Evolutionary conservation across 92 coral and sea anemone species (phyloP).

Genomic region (Paragorgia papillata): DNA sequence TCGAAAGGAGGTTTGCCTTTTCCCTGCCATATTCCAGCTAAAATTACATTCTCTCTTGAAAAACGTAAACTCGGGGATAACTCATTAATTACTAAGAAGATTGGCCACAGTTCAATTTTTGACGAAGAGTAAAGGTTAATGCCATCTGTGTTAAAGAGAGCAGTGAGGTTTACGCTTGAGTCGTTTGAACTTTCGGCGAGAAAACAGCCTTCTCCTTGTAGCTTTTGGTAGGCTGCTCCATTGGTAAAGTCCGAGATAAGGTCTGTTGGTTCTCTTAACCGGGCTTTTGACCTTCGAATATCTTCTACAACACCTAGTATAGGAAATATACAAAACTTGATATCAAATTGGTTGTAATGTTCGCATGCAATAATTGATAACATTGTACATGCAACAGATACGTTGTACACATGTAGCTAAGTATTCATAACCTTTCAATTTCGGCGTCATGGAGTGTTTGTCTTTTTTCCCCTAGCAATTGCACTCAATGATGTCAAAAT

Average conservation of each 20-base stretch:
- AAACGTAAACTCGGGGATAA: slow-evolving; percentile 39
- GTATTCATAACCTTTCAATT: too few species aligned
- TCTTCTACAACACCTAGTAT: slow-evolving; percentile 12
- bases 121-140: slow-evolving; percentile 48
- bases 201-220: too few species aligned
- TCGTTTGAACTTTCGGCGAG: slow-evolving; percentile 35
- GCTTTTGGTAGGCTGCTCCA: slow-evolving; percentile 15
- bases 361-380: too few species aligned
- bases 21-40: slow-evolving; percentile 68
- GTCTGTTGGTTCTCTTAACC: neutral
- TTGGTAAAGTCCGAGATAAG: slow-evolving; percentile 20
- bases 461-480: too few species aligned
- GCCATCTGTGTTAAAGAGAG: slow-evolving; percentile 62
- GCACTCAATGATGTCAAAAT: too few species aligned
- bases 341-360: too few species aligned
- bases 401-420: too few species aligned
- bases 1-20: too few species aligned
- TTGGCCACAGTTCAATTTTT: slow-evolving; percentile 55
- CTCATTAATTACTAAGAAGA: slow-evolving; percentile 54
- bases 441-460: too few species aligned
- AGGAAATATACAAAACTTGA: too few species aligned
- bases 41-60: slow-evolving; percentile 55
- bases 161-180: slow-evolving; percentile 39
- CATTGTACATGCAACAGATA: too few species aligned
- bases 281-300: slow-evolving; percentile 1